Conservation (phyloP, 2,888 invertebrate species). For the Temnothorax unifasciatus region DNA sequence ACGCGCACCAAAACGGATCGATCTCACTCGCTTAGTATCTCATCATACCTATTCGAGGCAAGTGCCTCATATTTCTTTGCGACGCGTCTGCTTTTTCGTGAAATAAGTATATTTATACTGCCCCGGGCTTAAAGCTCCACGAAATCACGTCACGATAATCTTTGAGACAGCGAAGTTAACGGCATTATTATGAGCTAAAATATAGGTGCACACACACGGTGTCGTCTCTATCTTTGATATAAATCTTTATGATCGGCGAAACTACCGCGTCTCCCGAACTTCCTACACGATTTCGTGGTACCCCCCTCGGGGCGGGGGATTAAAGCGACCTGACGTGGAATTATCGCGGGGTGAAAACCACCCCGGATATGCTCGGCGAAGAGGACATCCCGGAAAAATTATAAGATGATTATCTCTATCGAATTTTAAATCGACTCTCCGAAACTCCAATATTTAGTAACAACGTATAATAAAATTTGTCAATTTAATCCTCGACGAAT, state of each 20-base stretch:
- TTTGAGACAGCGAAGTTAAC: constrained; percentile 2
- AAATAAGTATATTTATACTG: constrained; percentile 15
- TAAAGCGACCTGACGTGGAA: constrained; percentile 14
- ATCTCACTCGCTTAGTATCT: background rate
- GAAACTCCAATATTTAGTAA: background rate
- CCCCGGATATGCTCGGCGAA: background rate
- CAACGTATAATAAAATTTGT: background rate
- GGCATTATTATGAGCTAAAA: constrained; percentile 17
- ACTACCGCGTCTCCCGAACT: constrained; percentile 11
- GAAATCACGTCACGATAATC: constrained; percentile 21
- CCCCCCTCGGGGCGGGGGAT: background rate
- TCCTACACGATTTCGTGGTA: background rate
- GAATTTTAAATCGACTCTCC: background rate
- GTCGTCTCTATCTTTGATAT: constrained; percentile 39
- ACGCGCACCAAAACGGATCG: background rate
- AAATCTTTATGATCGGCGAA: constrained; percentile 40
- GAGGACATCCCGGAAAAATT: background rate
- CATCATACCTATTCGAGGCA: background rate
- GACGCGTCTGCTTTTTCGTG: constrained; percentile 5
- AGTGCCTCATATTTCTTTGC: background rate
- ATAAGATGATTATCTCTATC: background rate
- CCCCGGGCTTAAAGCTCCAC: background rate
- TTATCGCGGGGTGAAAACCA: constrained; percentile 6
- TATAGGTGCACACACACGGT: background rate
- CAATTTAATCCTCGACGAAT: background rate